Conservation (phyloP, 2,113 vertebrate species). For the Eptesicus fuscus region DNA sequence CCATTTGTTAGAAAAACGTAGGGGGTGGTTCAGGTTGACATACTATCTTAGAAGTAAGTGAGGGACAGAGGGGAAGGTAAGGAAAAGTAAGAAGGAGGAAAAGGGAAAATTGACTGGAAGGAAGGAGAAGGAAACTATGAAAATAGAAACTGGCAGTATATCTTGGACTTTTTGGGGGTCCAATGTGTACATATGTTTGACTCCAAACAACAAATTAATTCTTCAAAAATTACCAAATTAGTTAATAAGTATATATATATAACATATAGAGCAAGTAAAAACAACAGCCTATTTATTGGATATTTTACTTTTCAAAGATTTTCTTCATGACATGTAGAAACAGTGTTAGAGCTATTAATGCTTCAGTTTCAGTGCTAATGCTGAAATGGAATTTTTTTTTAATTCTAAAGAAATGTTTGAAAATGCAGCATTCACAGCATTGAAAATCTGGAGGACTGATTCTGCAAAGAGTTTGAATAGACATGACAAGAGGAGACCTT, state of each 20-base stretch:
- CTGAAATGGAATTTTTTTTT: slow-evolving; percentile 9
- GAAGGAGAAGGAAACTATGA: slow-evolving; percentile 13
- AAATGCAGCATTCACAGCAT: background rate
- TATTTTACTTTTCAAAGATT: slow-evolving; percentile 28
- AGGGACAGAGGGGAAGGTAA: background rate
- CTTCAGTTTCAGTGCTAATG: background rate
- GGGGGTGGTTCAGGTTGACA: background rate
- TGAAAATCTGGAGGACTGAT: background rate
- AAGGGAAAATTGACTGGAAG: background rate
- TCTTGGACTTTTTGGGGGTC: background rate
- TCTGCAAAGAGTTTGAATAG: background rate
- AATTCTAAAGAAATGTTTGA: slow-evolving; percentile 27
- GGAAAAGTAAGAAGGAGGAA: background rate
- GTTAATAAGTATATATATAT: background rate
- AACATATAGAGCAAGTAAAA: background rate
- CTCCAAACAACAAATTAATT: background rate
- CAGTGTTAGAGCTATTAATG: background rate
- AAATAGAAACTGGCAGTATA: background rate
- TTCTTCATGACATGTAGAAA: background rate
- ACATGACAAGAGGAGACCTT: background rate
- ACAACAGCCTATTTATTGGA: slow-evolving; percentile 1
- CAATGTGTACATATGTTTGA: background rate
- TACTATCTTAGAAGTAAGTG: background rate
- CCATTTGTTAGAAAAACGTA: background rate
- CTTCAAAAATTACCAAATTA: background rate